These are phyloP conservation scores for Zaprionus vittiger DNA, from an alignment of 1,140 invertebrate species.

Conservation along the genomic window DNA sequence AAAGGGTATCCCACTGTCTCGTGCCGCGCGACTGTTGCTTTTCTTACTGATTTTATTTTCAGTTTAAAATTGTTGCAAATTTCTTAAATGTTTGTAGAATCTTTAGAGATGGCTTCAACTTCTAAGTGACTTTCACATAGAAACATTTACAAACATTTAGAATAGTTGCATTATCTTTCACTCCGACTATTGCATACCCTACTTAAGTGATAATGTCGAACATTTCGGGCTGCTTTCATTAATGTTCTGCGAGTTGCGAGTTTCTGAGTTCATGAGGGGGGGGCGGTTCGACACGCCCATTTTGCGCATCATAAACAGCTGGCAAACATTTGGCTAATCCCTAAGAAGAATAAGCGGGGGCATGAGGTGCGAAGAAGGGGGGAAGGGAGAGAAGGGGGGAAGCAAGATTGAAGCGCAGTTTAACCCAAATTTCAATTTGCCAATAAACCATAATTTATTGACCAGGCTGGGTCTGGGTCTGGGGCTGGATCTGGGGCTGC, in stretches of 20 bases:
- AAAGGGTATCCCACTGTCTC: no score
- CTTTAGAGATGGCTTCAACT: no score
- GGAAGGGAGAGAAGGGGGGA: not conserved
- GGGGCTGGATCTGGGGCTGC: not conserved
- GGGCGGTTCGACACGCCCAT: slow-evolving; percentile 20
- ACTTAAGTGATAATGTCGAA: not conserved
- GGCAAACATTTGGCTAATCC: slow-evolving; percentile 33
- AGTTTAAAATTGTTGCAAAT: no score
- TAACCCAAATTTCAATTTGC: slow-evolving; percentile 45
- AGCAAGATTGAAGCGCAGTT: slow-evolving; percentile 17
- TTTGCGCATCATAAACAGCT: not conserved
- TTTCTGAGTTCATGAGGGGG: not conserved
- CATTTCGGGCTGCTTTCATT: not conserved
- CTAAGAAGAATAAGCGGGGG: not conserved
- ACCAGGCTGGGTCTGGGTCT: slow-evolving; percentile 19
- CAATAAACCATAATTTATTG: slow-evolving; percentile 77
- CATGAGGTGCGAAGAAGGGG: not conserved
- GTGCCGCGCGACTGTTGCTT: no score
- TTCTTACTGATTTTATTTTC: no score
- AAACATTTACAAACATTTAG: not conserved
- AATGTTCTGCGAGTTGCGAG: not conserved
- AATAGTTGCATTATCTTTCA: not conserved
- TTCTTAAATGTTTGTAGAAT: no score
- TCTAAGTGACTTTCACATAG: not conserved
- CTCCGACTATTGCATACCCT: not conserved